Base-by-base conservation (phyloP, 1,140 invertebrate species). In the Anthonomus grandis region DNA sequence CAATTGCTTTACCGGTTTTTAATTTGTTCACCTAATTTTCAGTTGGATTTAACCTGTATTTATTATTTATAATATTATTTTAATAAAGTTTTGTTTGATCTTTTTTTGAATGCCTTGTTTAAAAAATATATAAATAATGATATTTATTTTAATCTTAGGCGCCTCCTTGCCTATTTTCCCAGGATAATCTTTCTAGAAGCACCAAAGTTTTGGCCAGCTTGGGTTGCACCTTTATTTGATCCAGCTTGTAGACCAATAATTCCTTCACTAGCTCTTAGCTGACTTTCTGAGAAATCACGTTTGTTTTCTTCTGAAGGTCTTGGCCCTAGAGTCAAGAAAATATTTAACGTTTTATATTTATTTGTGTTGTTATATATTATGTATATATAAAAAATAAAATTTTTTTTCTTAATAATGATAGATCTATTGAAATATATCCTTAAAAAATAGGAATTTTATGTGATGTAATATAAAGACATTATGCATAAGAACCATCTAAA, bases 201-300 rank as follows among this genome's bases (percentile, higher is more conserved):
- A 5, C 95, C 94, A 56, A 96, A 88, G 77, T 86, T 96, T 68
- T 92, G 85, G 13, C 95, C 95, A 0, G 89, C 83, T 69, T 94
- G 91, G 0, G 85, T 86, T 4, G 92, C 92, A 31, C 93, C 85
- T 68, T 93, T 91, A 78, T 96, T 96, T 45, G 86, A 87, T 38
- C 95, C 94, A 47, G 91, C 91, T 75, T 97, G 94, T 0, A 97
- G 81, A 57, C 92, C 92, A 61, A 97, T 93, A 15, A 95, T 82
- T 1, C 82, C 77, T 67, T 95, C 82, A 1, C 93, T 91, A 38
- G 91, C 90, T 12, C 84, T 79, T 15, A 96, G 75, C 66, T 92
- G 88, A 65, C 94, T 91, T 63, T 95, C 90, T 0, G 86, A 86
- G 76, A 95, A 97, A 9, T 96, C 87, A 19, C 93, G 82, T 67